Evolutionary conservation across 2,797 vertebrate species (phyloP), one percentile per base, ranked within the genome.

Genomic region (Tinamus major): DNA sequence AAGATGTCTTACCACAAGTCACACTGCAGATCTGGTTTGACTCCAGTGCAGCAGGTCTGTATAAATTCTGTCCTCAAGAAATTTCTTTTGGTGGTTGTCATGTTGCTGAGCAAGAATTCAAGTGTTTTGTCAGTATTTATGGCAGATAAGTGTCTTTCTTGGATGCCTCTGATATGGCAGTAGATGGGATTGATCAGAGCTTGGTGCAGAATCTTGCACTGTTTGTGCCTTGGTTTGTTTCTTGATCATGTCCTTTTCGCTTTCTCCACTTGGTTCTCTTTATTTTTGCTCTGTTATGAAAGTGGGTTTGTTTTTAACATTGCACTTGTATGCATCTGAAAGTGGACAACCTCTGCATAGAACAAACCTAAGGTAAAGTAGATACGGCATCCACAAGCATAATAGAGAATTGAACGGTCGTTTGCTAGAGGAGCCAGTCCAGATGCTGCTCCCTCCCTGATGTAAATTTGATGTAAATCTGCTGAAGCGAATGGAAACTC

Each of bases 381-480:
- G 44, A 79, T 85, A 29, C 24, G 90, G 84, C 87, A 33, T 42
- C 49, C 77, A 67, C 35, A 75, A 90, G 69, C 63, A 31, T 35
- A 86, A 87, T 76, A 29, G 3, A 18, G 81, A 87, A 85, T 72
- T 88, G 37, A 53, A 58, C 63, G 46, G 90, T 87, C 79, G 72
- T 83, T 81, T 77, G 67, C 39, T 77, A 27, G 56, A 87, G 85
- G 81, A 96, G 87, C 51, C 77, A 70, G 75, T 55, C 79, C 77
- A 91, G 83, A 91, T 90, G 87, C 91, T 94, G 92, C 93, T 96
- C 94, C 94, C 64, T 16, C 77, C 67, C 48, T 42, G 27, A 61
- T 81, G 83, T 70, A 90, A 88, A 95, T 91, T 48, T 91, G 92
- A 96, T 93, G 95, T 93, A 90, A 93, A 89, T 95, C 87, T 95